Percentiles rank a stretch among this genome's conserved stretches.
phyloP scores from a whole-genome alignment of 2,888 invertebrate species.

The Crioceris asparagi region DNA sequence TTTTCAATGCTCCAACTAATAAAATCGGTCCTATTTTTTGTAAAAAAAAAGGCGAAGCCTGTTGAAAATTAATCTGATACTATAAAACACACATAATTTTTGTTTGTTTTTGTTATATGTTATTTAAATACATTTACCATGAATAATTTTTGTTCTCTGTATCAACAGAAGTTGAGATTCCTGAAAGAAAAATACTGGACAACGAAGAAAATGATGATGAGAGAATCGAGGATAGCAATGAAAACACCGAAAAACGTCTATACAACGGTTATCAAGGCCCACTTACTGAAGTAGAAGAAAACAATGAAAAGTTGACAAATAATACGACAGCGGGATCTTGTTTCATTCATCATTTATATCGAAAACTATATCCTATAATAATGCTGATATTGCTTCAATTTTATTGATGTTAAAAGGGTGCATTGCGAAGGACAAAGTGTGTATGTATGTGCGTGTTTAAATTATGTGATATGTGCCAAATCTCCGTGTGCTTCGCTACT shows the following conservation, averaged over 20 bases:
- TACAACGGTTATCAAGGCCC: conserved; percentile 54
- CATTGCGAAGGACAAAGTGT: conserved; percentile 28
- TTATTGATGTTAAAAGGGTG: conserved; percentile 28
- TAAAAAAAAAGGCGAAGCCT: background rate
- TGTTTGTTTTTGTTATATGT: no score
- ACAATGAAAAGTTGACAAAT: conserved; percentile 23
- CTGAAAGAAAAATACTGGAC: conserved; percentile 42
- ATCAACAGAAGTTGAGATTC: conserved; percentile 51
- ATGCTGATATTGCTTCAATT: conserved; percentile 30
- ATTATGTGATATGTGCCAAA: conserved; percentile 37
- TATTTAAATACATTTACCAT: conserved; percentile 2
- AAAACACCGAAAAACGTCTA: conserved; percentile 29
- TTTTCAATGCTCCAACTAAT: no score
- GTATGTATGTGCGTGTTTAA: conserved; percentile 7
- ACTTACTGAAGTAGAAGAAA: conserved; percentile 47
- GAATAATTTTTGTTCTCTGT: background rate
- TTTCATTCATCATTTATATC: no score
- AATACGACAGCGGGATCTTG: no score
- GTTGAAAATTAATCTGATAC: no score
- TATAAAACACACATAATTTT: no score
- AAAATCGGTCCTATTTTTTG: no score
- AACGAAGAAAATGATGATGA: conserved; percentile 35
- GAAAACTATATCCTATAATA: conserved; percentile 21
- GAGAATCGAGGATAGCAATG: conserved; percentile 20
- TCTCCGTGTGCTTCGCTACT: conserved; percentile 36